A percentile compares a stretch with the other conserved stretches of the same genome.
These are phyloP conservation scores for Pollenia angustigena DNA, from an alignment of 2,888 invertebrate genomes.

Conservation along the genomic window DNA sequence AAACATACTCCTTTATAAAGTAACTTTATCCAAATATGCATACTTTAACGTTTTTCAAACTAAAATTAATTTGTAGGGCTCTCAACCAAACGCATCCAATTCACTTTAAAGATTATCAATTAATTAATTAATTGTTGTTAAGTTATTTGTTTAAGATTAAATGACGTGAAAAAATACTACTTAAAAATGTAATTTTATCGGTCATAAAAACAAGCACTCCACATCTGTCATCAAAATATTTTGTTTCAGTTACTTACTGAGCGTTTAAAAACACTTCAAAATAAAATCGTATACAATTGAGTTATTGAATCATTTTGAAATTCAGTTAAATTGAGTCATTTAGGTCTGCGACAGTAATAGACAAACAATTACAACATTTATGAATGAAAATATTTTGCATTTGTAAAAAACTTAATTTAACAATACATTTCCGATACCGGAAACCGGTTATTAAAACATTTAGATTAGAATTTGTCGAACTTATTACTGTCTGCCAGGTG, in stretches of 20 bases:
- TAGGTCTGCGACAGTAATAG: neutral
- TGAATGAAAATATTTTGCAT: too few species aligned
- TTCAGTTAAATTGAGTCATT: conserved; percentile 43
- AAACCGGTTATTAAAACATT: neutral
- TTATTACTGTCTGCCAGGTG: neutral
- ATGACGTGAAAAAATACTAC: neutral
- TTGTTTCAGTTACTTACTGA: conserved; percentile 29
- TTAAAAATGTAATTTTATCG: neutral
- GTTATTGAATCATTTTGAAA: conserved; percentile 12
- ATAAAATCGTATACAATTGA: neutral
- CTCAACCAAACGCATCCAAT: neutral
- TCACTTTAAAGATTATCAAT: neutral
- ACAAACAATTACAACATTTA: neutral
- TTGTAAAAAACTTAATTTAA: neutral
- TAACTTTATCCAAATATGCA: too few species aligned
- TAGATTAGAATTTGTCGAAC: neutral
- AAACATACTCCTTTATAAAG: too few species aligned
- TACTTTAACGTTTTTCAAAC: too few species aligned
- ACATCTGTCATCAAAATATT: conserved; percentile 25
- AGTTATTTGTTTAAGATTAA: neutral
- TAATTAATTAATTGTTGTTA: neutral
- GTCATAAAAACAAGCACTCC: neutral
- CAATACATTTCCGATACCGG: conserved; percentile 1
- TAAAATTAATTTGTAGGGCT: neutral
- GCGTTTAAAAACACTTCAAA: conserved; percentile 3